phyloP scores from a whole-genome alignment of 2,888 invertebrate genomes.

The Lumbricus terrestris region DNA sequence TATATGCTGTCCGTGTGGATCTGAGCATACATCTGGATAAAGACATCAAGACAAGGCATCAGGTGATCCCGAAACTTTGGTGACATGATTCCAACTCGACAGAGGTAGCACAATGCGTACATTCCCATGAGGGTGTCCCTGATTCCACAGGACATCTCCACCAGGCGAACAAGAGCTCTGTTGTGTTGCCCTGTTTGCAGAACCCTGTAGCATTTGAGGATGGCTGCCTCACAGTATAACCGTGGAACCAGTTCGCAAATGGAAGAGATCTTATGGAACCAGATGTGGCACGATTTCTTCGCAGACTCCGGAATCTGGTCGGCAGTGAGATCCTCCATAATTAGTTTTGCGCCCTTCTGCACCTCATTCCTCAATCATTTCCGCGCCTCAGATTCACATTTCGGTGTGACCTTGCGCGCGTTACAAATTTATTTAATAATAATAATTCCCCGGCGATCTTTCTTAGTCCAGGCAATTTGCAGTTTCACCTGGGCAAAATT shows the following conservation, averaged over 20 bases:
- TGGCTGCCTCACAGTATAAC: slow-evolving; percentile 89
- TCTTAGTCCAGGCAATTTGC: too few relatives aligned
- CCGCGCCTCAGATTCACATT: slow-evolving; percentile 52
- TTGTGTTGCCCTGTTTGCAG: slow-evolving; percentile 74
- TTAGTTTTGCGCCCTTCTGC: slow-evolving; percentile 49
- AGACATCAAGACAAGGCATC: slow-evolving; percentile 78
- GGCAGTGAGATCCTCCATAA: slow-evolving; percentile 27
- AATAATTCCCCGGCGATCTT: too few relatives aligned
- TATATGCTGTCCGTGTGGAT: slow-evolving; percentile 57
- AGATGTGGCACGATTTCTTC: slow-evolving; percentile 94
- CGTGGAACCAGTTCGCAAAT: slow-evolving; percentile 87
- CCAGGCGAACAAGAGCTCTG: slow-evolving; percentile 71
- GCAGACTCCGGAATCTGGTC: slow-evolving; percentile 68
- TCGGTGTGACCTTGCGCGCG: too few relatives aligned
- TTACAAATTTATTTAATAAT: too few relatives aligned
- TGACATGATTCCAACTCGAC: slow-evolving; percentile 70
- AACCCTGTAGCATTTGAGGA: slow-evolving; percentile 85
- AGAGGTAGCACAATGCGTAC: slow-evolving; percentile 84
- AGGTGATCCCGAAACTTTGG: slow-evolving; percentile 71
- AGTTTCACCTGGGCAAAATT: too few relatives aligned
- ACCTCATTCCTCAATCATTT: slow-evolving; percentile 63
- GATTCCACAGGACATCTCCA: slow-evolving; percentile 84
- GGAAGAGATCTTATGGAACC: slow-evolving; percentile 98
- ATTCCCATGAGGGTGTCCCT: slow-evolving; percentile 89
- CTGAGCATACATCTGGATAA: slow-evolving; percentile 65